These are phyloP conservation scores for Probaryconus sp. DNA, from an alignment of 1,140 invertebrate genomes.

Conservation along the genomic window DNA sequence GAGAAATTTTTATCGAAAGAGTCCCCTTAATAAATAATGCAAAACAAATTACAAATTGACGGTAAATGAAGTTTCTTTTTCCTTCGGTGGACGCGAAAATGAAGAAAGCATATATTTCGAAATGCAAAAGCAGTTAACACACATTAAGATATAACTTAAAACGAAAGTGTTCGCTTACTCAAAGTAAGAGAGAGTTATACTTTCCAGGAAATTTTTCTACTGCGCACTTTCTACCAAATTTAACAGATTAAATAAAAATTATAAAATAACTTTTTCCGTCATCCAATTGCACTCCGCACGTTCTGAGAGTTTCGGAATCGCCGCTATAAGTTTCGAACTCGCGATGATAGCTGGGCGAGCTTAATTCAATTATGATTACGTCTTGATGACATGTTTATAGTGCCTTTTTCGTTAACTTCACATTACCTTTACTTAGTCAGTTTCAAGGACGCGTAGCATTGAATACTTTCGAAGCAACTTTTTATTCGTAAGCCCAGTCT, in stretches of 20 bases:
- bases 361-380: no score
- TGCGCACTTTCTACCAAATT: no score
- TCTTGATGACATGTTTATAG: constrained; percentile 19
- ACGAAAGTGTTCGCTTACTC: constrained; percentile 25
- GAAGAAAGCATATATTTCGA: no score
- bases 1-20: no score
- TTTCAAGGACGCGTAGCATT: constrained; percentile 30
- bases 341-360: background rate
- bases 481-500: constrained; percentile 29
- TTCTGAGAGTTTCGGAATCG: constrained; percentile 22
- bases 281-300: constrained; percentile 18
- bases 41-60: no score
- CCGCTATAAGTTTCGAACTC: constrained; percentile 5
- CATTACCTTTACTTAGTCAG: constrained; percentile 34
- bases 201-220: no score
- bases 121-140: constrained; percentile 2
- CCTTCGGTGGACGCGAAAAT: no score
- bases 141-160: constrained; percentile 22
- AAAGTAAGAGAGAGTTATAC: constrained; percentile 21
- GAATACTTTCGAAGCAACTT: constrained; percentile 27
- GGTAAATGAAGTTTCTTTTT: constrained; percentile 18
- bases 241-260: no score
- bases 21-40: no score
- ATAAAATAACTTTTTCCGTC: no score
- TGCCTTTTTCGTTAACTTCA: constrained; percentile 45